Percentiles rank a stretch among this genome's conserved stretches.
These are phyloP conservation scores for Serranus cabrilla DNA, from an alignment of 2,797 vertebrate species.

Conservation along the genomic window DNA sequence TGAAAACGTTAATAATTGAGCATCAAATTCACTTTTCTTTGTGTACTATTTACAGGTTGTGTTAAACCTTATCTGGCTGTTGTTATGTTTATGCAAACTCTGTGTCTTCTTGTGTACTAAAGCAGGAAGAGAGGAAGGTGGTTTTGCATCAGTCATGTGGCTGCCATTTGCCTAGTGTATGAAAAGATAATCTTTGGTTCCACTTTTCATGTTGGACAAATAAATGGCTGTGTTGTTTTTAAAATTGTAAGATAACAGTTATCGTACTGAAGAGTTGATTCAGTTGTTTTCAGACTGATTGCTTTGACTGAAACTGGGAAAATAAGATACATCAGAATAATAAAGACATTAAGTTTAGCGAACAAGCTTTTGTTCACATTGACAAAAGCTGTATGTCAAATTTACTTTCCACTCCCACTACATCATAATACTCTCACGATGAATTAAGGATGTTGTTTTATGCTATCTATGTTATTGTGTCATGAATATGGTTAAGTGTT, in stretches of 20 bases:
- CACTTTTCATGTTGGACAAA: neutral
- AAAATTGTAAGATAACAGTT: neutral
- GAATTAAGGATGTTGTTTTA: neutral
- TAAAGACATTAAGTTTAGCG: neutral
- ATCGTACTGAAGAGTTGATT: neutral
- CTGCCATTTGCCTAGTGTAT: neutral
- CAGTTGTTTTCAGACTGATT: neutral
- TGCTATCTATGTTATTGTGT: neutral
- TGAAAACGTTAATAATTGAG: neutral
- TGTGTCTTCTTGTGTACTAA: neutral
- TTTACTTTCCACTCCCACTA: neutral
- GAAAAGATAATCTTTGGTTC: constrained; percentile 3
- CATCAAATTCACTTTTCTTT: neutral
- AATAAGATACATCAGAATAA: neutral
- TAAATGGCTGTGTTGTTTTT: neutral
- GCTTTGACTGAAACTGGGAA: neutral
- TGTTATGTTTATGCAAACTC: constrained; percentile 26
- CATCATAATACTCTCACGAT: neutral
- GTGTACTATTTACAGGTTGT: neutral
- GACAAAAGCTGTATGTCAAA: neutral
- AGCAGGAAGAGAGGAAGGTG: constrained; percentile 10
- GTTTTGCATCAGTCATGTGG: constrained; percentile 17
- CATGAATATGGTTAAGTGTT: neutral
- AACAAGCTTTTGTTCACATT: neutral
- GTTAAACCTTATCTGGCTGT: neutral